Evolutionary conservation across 2,797 vertebrate genomes (phyloP), one percentile per base, ranked within the genome.

Genomic region (Rhynchotus rufescens): DNA sequence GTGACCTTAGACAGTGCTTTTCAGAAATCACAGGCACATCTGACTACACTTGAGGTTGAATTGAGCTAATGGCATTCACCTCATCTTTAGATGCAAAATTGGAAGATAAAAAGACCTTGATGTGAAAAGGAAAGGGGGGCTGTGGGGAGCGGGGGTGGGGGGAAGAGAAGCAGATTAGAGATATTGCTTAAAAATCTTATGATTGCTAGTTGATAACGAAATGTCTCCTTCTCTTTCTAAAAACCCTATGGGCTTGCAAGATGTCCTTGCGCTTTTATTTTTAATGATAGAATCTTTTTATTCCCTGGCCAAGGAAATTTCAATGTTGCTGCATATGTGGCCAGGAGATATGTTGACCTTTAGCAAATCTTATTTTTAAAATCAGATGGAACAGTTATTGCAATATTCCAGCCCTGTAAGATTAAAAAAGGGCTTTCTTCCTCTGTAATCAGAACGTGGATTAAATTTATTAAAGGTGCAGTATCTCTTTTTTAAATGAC

Each of bases 271-370:
- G 90, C 97, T 97, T 98, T 98, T 97, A 98, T 98, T 98, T 98
- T 98, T 98, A 97, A 97, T 97, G 98, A 98, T 98, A 98, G 98
- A 97, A 98, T 99, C 98, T 98, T 98, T 98, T 98, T 98, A 98
- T 99, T 98, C 98, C 97, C 95, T 97, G 97, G 97, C 97, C 95
- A 95, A 96, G 97, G 97, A 98, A 98, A 98, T 96, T 98, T 98
- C 96, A 97, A 97, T 97, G 97, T 98, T 97, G 96, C 98, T 98
- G 98, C 98, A 97, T 98, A 98, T 98, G 98, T 98, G 98, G 96
- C 97, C 96, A 96, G 94, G 97, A 98, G 98, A 98, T 98, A 98
- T 91, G 97, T 87, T 98, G 98, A 99, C 98, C 98, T 99, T 99
- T 98, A 97, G 86, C 93, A 98, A 98, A 98, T 99, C 98, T 98